Percentiles rank a stretch among this genome's conserved stretches.
These are phyloP conservation scores for Halesus radiatus DNA, from an alignment of 1,140 invertebrate genomes.

Conservation along the genomic window DNA sequence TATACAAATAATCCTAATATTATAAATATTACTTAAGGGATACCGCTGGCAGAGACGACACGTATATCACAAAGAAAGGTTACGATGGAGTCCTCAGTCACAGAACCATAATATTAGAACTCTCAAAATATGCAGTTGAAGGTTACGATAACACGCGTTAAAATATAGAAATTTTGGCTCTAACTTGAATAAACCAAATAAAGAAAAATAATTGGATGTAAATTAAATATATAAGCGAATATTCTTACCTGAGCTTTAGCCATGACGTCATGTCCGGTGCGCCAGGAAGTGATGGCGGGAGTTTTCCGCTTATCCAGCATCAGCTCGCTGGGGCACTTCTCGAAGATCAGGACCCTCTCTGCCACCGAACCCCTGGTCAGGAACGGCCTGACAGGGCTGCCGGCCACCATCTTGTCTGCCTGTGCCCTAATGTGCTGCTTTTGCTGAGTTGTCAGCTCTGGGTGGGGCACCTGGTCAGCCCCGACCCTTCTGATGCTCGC, in stretches of 20 bases:
- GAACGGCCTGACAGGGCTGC: slow-evolving; percentile 85
- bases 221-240: background rate
- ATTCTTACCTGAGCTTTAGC: slow-evolving; percentile 79
- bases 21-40: too few species aligned
- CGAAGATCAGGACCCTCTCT: slow-evolving; percentile 91
- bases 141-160: too few species aligned
- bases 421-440: slow-evolving; percentile 73
- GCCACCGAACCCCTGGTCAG: slow-evolving; percentile 91
- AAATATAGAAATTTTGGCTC: too few species aligned
- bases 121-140: too few species aligned
- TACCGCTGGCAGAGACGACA: too few species aligned
- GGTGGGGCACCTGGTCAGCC: slow-evolving; percentile 74
- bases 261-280: slow-evolving; percentile 75
- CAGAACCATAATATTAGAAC: too few species aligned
- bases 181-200: too few species aligned
- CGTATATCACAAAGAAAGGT: too few species aligned
- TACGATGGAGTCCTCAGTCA: too few species aligned
- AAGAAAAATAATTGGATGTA: too few species aligned
- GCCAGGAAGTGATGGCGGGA: slow-evolving; percentile 73
- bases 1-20: too few species aligned
- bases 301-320: slow-evolving; percentile 78
- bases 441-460: slow-evolving; percentile 77
- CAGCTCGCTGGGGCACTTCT: slow-evolving; percentile 88
- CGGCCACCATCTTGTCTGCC: slow-evolving; percentile 60
- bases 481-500: slow-evolving; percentile 59